A percentile compares a stretch with the other conserved stretches of the same genome.
These are phyloP conservation scores for Forpus xanthops DNA, from an alignment of 2,797 vertebrate species.

Conservation along the genomic window DNA sequence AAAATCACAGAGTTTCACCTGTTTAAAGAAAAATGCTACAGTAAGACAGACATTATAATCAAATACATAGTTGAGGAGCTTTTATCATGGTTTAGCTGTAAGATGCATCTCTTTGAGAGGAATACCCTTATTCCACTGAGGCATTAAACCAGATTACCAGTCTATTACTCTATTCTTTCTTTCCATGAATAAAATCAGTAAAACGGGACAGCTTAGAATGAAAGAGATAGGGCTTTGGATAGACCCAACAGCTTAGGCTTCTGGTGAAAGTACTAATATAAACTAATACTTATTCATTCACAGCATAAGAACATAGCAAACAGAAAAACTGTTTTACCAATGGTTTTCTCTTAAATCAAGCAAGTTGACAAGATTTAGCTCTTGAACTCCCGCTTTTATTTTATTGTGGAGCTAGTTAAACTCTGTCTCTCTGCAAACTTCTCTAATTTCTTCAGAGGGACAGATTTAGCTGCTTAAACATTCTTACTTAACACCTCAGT, in stretches of 20 bases:
- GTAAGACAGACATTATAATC: not conserved
- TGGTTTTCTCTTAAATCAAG: not conserved
- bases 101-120: not conserved
- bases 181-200: not conserved
- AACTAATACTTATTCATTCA: not conserved
- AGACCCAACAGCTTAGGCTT: not conserved
- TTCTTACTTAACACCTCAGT: not conserved
- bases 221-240: not conserved
- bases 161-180: not conserved
- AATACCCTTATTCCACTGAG: not conserved
- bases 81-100: not conserved
- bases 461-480: not conserved
- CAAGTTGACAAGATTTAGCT: not conserved
- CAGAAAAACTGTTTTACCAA: not conserved
- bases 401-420: not conserved
- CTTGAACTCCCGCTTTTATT: not conserved
- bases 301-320: not conserved
- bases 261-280: not conserved
- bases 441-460: not conserved
- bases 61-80: not conserved
- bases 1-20: slow-evolving; percentile 98
- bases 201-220: not conserved
- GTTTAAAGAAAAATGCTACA: slow-evolving; percentile 29
- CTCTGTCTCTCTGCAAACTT: not conserved
- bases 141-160: not conserved